These are phyloP conservation scores for Microcebus jonahi DNA, from an alignment of 2,113 vertebrate species.

Conservation along the genomic window DNA sequence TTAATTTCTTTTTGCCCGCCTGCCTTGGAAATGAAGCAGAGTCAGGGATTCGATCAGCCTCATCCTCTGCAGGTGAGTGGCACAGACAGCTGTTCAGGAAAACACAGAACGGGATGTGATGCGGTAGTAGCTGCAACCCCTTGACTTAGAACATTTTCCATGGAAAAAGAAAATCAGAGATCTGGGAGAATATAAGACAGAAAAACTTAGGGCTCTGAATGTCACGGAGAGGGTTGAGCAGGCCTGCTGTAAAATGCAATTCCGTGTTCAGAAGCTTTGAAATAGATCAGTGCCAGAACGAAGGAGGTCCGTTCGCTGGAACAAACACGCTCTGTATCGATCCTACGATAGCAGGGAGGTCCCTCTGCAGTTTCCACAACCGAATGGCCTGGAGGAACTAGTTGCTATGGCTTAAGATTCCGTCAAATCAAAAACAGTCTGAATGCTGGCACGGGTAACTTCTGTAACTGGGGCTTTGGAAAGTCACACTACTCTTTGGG, in stretches of 20 bases:
- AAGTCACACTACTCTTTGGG: background rate
- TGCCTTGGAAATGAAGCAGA: background rate
- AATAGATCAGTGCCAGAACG: background rate
- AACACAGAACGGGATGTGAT: fast-evolving
- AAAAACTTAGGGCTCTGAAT: background rate
- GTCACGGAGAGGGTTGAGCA: fast-evolving
- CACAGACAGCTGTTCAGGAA: background rate
- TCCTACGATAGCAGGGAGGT: fast-evolving
- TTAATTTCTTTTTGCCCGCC: background rate
- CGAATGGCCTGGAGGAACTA: background rate
- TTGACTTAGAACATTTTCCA: background rate
- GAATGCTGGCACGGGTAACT: background rate
- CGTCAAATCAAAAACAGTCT: background rate
- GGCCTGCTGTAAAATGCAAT: background rate
- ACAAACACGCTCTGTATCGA: fast-evolving
- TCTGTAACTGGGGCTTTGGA: background rate
- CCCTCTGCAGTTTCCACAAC: background rate
- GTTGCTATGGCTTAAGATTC: background rate
- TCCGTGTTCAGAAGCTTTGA: background rate
- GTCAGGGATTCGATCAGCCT: background rate
- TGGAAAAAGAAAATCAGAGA: background rate
- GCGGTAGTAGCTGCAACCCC: background rate
- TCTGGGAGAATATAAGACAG: background rate
- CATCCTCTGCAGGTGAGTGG: background rate
- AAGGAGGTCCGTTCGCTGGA: background rate